These are phyloP conservation scores for Neria commutata DNA, from an alignment of 2,888 invertebrate species.

Conservation along the genomic window DNA sequence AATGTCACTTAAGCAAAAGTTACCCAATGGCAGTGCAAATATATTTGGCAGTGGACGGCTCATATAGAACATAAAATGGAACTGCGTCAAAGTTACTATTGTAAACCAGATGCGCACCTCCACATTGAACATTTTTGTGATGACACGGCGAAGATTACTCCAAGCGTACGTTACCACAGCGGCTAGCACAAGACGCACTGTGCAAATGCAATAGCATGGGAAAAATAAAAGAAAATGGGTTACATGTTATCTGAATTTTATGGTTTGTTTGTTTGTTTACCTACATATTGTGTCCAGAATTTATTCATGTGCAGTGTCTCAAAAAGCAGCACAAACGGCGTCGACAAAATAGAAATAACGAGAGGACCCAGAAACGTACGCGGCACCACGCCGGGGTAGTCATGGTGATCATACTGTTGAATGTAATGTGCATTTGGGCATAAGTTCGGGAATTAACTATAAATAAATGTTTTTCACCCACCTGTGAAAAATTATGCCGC, in stretches of 20 bases:
- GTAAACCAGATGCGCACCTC: conserved; percentile 83
- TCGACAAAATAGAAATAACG: conserved; percentile 76
- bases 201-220: conserved; percentile 38
- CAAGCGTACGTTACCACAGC: conserved; percentile 77
- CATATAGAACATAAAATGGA: conserved; percentile 97
- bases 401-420: conserved; percentile 94
- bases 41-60: conserved; percentile 94
- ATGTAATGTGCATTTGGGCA: background rate
- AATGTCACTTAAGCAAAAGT: too few relatives aligned
- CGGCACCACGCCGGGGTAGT: conserved; percentile 97
- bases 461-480: conserved; percentile 58
- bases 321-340: conserved; percentile 75
- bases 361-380: conserved; percentile 94
- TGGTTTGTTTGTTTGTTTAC: conserved; percentile 63
- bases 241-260: background rate
- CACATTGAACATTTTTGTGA: conserved; percentile 79
- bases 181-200: conserved; percentile 84
- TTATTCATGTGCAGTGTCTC: conserved; percentile 76
- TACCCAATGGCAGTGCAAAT: conserved; percentile 91
- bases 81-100: conserved; percentile 87
- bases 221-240: background rate
- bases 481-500: conserved; percentile 81
- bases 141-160: conserved; percentile 73
- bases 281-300: conserved; percentile 87
- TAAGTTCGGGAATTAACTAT: too few relatives aligned